Evolutionary conservation across 2,113 vertebrate species (phyloP).

Genomic region (Serilophus lunatus): DNA sequence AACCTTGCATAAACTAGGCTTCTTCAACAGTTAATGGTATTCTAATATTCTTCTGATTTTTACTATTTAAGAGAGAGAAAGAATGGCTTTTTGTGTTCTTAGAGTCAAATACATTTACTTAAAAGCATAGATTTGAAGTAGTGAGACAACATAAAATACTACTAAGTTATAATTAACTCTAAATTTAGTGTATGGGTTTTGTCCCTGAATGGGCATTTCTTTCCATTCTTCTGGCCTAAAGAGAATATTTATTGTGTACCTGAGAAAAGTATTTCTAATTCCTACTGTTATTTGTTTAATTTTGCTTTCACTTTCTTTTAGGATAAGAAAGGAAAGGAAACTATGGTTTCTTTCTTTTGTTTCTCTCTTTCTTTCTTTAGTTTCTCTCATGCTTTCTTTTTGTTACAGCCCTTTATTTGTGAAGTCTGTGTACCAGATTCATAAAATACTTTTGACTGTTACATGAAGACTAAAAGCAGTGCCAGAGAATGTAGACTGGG

Average conservation of each 20-base stretch:
- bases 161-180: not conserved
- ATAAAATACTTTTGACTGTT: not conserved
- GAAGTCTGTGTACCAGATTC: not conserved
- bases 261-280: not conserved
- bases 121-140: not conserved
- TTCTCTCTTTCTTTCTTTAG: not conserved
- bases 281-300: not conserved
- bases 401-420: not conserved
- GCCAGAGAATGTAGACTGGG: not conserved
- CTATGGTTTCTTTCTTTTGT: accelerated
- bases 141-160: not conserved
- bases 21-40: not conserved
- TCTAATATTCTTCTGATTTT: not conserved
- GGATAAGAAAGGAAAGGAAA: not conserved
- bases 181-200: not conserved
- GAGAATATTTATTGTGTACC: not conserved
- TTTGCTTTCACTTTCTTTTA: not conserved
- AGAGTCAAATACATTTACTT: not conserved
- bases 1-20: not conserved
- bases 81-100: not conserved
- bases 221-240: not conserved
- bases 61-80: not conserved
- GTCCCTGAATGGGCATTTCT: not conserved
- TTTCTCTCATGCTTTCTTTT: not conserved
- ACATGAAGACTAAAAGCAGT: not conserved